phyloP scores from a whole-genome alignment of 2,888 invertebrate species.

The Aleiodes alternator region DNA sequence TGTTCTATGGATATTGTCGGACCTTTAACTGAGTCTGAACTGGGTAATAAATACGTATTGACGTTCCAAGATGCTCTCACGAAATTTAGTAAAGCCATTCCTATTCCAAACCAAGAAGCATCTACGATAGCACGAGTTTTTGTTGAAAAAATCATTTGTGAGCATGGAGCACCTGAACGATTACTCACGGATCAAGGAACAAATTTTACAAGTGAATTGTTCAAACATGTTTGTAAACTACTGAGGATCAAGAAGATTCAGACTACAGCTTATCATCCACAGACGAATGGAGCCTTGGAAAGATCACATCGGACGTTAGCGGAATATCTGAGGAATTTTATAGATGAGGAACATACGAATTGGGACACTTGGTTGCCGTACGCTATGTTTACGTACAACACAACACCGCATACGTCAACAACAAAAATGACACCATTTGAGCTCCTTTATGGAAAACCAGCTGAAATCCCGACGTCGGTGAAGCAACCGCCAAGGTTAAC shows the following conservation, averaged over 20 bases:
- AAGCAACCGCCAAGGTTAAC: conserved; percentile 57
- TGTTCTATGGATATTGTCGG: conserved; percentile 56
- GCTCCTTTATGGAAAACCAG: conserved; percentile 34
- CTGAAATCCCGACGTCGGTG: conserved; percentile 52
- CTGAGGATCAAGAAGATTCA: conserved; percentile 48
- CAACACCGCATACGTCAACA: conserved; percentile 48
- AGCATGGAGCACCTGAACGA: conserved; percentile 52
- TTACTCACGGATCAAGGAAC: conserved; percentile 53
- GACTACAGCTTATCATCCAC: conserved; percentile 55
- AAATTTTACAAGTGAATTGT: conserved; percentile 50
- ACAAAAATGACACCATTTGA: conserved; percentile 30
- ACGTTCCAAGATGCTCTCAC: conserved; percentile 48
- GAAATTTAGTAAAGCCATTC: conserved; percentile 39
- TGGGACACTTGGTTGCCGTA: conserved; percentile 58
- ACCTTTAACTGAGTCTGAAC: conserved; percentile 44
- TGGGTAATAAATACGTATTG: conserved; percentile 50
- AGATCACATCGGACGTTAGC: conserved; percentile 53
- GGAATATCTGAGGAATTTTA: conserved; percentile 52
- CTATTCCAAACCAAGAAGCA: conserved; percentile 48
- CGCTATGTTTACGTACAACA: conserved; percentile 54
- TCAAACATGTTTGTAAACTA: conserved; percentile 47
- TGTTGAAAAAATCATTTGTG: conserved; percentile 40
- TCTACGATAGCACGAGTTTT: conserved; percentile 48
- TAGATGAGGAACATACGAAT: conserved; percentile 50
- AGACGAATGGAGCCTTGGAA: conserved; percentile 49